These are phyloP conservation scores for Yponomeuta plumbellus DNA, from an alignment of 2,888 invertebrate genomes.

Conservation along the genomic window DNA sequence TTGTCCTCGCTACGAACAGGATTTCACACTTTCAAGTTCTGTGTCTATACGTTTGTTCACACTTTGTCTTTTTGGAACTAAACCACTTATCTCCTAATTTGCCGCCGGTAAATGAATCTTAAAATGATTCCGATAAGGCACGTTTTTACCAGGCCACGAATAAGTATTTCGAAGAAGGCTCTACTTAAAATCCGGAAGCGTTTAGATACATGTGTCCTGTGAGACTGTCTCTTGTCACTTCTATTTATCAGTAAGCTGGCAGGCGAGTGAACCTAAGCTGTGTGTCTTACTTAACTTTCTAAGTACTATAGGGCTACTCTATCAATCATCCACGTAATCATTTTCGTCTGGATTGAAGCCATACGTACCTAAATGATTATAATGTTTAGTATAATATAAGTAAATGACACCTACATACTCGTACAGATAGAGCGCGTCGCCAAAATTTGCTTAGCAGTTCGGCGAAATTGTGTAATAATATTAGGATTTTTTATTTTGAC, in stretches of 20 bases:
- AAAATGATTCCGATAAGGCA: not conserved
- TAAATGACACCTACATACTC: no score
- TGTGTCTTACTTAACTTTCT: no score
- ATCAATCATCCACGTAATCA: no score
- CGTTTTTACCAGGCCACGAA: not conserved
- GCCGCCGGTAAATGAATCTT: not conserved
- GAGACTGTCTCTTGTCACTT: not conserved
- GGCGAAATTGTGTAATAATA: no score
- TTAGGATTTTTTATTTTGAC: no score
- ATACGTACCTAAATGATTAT: no score
- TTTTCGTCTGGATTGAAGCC: no score
- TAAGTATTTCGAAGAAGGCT: not conserved
- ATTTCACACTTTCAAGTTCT: constrained; percentile 52
- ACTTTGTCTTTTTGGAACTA: constrained; percentile 21
- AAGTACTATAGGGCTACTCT: no score
- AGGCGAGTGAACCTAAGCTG: not conserved
- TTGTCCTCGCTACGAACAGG: constrained; percentile 37
- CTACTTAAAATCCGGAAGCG: not conserved
- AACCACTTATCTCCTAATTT: not conserved
- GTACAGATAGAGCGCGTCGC: no score
- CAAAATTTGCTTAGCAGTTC: no score
- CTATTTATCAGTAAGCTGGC: not conserved
- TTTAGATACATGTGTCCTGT: not conserved
- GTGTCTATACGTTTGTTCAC: constrained; percentile 40
- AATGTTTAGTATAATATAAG: no score